Evolutionary conservation across 2,797 vertebrate genomes (phyloP), one percentile per base, ranked within the genome.

Genomic region (Gallinago stenura): DNA sequence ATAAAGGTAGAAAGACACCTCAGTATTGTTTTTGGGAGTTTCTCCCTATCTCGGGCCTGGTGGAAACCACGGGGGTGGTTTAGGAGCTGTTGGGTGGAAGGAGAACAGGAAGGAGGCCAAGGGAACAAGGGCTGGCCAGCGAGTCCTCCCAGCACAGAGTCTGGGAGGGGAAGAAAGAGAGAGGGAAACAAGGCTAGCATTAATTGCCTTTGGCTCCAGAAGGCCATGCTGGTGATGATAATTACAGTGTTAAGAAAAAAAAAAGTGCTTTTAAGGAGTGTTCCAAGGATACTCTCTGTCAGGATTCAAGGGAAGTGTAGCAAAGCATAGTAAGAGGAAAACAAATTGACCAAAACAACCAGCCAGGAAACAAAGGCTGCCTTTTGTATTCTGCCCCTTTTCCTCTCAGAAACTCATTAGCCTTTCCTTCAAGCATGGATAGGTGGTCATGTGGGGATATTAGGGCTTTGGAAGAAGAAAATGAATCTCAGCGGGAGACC

Each of bases 401-500:
- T 70, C 48, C 41, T 66, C 54, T 81, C 75, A 46, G 73, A 83
- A 61, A 61, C 82, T 95, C 60, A 43, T 73, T 50, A 83, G 45
- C 35, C 78, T 95, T 61, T 48, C 62, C 73, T 85, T 64, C 41
- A 90, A 93, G 72, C 71, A 84, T 10, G 57, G 80, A 56, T 16
- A 87, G 79, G 24, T 90, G 79, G 50, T 83, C 60, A 28, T 28
- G 70, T 14, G 87, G 81, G 64, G 69, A 53, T 61, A 70, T 69
- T 77, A 90, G n/a, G 15, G 39, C 53, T 88, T 82, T 46, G 8
- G 10, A 79, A 81, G 75, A 64, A 66, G 37, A 87, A 87, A 88
- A 77, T 54, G 85, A 77, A 48, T 41, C 66, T 84, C 91, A 70
- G 60, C 21, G 68, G 69, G 88, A 89, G 33, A 19, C 58, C 68